These are phyloP conservation scores for Montipora cactus DNA, from an alignment of 64 coral and sea anemone species.

Conservation along the genomic window DNA sequence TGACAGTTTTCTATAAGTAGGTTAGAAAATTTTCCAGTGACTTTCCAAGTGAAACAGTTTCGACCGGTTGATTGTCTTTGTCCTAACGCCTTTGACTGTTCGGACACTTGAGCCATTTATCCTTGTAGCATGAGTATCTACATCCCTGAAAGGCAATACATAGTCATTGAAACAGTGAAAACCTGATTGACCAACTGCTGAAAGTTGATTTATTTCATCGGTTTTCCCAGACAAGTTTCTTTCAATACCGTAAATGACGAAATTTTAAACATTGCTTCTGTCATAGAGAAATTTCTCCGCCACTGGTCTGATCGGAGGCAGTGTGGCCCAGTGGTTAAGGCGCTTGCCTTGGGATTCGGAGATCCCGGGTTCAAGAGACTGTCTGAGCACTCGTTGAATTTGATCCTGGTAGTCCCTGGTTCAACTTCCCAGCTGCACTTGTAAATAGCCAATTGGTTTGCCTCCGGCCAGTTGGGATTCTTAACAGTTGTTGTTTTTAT, in stretches of 20 bases:
- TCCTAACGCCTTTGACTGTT: not conserved
- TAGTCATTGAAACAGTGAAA: constrained; percentile 12
- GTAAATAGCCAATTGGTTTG: too few species aligned
- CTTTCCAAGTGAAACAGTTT: not conserved
- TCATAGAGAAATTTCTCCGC: constrained; percentile 48
- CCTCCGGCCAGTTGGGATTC: constrained; percentile 16
- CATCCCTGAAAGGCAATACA: too few species aligned
- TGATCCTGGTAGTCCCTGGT: too few species aligned
- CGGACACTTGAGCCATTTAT: constrained; percentile 12
- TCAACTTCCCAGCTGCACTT: too few species aligned
- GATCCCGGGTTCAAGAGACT: too few species aligned
- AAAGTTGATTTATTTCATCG: constrained; percentile 61
- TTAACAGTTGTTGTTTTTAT: constrained; percentile 9
- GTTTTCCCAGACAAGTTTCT: constrained; percentile 61
- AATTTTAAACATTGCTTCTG: not conserved
- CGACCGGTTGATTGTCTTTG: constrained; percentile 20
- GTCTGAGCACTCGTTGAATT: too few species aligned
- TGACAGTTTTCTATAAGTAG: constrained; percentile 1
- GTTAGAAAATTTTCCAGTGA: constrained; percentile 13
- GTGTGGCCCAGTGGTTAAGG: not conserved
- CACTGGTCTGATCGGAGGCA: constrained; percentile 38
- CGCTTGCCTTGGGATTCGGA: too few species aligned
- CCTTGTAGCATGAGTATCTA: constrained; percentile 9
- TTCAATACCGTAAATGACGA: constrained; percentile 66
- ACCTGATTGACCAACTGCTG: constrained; percentile 51